Conservation (phyloP, 2,797 vertebrate genomes). For the Otus scops region DNA sequence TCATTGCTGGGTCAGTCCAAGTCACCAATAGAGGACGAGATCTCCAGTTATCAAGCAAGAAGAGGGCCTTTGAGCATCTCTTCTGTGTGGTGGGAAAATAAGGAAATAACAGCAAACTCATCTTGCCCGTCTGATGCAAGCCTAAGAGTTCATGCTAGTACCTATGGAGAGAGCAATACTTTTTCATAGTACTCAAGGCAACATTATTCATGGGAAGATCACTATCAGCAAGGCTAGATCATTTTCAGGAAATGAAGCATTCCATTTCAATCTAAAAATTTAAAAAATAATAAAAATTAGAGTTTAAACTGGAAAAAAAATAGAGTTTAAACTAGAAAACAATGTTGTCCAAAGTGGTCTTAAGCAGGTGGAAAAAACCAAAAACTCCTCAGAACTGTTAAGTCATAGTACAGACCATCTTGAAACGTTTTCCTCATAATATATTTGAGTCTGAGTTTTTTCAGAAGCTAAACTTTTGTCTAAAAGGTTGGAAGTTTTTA, state of each 20-base stretch:
- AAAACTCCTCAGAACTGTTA: not conserved
- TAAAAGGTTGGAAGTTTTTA: not conserved
- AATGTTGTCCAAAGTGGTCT: not conserved
- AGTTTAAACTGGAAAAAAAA: not conserved
- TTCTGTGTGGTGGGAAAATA: not conserved
- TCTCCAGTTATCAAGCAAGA: not conserved
- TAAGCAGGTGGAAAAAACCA: rapidly evolving
- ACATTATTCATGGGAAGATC: not conserved
- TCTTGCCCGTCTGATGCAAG: not conserved
- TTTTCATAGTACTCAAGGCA: not conserved
- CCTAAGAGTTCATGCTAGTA: too few species aligned
- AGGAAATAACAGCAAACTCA: not conserved
- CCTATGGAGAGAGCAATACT: not conserved
- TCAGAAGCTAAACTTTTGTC: not conserved
- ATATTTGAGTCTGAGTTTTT: not conserved
- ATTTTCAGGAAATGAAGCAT: not conserved
- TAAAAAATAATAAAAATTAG: not conserved
- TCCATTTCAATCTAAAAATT: not conserved
- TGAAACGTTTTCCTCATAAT: not conserved
- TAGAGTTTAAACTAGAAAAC: not conserved
- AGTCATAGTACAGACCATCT: not conserved
- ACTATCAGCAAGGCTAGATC: not conserved
- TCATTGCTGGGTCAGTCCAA: not conserved
- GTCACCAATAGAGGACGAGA: not conserved
- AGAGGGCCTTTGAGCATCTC: not conserved